Evolutionary conservation across 2,888 invertebrate species (phyloP), one percentile per base, ranked within the genome.

Genomic region (Urechis unicinctus): DNA sequence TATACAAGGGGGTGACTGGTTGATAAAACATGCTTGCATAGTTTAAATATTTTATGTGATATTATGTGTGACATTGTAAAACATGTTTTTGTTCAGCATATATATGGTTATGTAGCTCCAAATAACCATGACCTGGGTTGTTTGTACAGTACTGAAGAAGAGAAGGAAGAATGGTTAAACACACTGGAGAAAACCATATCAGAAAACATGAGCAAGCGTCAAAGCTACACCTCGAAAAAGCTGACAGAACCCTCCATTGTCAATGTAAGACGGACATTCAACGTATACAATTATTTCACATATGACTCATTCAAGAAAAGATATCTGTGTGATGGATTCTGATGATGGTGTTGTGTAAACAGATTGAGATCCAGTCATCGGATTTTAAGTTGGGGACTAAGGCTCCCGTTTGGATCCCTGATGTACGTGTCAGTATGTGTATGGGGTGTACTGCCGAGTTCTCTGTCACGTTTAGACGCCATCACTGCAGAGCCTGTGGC

Each of bases 401-500:
- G 47, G 83, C 83, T 21, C 84, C 84, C 1, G 78, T 83, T 24
- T 84, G 83, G 84, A 80, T 83, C 42, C 83, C 82, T 21, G 84
- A 84, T 67, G 74, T 78, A n/a, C 72, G 83, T 31, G 84, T 83
- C 2, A 84, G 84, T 2, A 84, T 83, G 81, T 86, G 86, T 68
- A 85, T 85, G 79, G 73, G 82, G 29, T 86, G 86, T 72, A 82
- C 83, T 13, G 78, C 80, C 17, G 82, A 83, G 65, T 86, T 86
- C 71, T 84, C 84, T 1, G 80, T 85, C 13, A 83, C 84, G 61
- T 85, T 83, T 73, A 78, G 86, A 55, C 79, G 85, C 59, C 85
- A 86, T 69, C 85, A 85, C 71, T 86, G 86, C 66, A 75, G 85
- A 62, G 83, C 84, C 36, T 86, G 85, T 78, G 85, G 85, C 55